These are phyloP conservation scores for Macrobrachium nipponense DNA, from an alignment of 1,140 invertebrate genomes.

Conservation along the genomic window DNA sequence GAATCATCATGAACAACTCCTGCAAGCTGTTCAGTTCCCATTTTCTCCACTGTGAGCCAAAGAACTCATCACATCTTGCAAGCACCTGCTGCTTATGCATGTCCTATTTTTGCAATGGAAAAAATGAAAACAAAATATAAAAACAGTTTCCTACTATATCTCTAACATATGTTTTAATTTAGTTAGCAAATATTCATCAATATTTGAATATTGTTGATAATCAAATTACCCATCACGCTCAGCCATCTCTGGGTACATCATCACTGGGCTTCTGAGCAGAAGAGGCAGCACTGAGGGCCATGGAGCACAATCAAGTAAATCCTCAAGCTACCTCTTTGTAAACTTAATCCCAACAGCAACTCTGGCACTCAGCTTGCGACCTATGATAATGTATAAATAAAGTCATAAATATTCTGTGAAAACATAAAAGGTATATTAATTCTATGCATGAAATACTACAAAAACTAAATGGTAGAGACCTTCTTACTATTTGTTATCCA, in stretches of 20 bases:
- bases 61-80: constrained; percentile 50
- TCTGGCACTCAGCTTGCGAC: constrained; percentile 72
- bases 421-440: constrained; percentile 24
- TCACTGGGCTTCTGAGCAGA: constrained; percentile 47
- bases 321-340: constrained; percentile 76
- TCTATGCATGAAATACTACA: background rate
- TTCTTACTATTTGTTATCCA: background rate
- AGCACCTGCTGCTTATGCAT: constrained; percentile 46
- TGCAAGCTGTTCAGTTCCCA: background rate
- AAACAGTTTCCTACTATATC: no score
- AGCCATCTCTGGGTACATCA: background rate
- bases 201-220: no score
- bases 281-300: constrained; percentile 70
- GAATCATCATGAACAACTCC: background rate
- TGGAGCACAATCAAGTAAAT: constrained; percentile 77
- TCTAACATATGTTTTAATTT: no score
- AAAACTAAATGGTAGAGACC: background rate
- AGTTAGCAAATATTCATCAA: no score
- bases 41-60: constrained; percentile 50
- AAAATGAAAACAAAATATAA: no score
- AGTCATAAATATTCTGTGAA: background rate
- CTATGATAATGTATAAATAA: constrained; percentile 57
- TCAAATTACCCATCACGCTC: no score
- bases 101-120: constrained; percentile 11
- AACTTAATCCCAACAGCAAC: constrained; percentile 72